Percentiles rank a stretch among this genome's conserved stretches.
Conservation (phyloP, 2,888 invertebrate species). For the Cephus nigrinus region DNA sequence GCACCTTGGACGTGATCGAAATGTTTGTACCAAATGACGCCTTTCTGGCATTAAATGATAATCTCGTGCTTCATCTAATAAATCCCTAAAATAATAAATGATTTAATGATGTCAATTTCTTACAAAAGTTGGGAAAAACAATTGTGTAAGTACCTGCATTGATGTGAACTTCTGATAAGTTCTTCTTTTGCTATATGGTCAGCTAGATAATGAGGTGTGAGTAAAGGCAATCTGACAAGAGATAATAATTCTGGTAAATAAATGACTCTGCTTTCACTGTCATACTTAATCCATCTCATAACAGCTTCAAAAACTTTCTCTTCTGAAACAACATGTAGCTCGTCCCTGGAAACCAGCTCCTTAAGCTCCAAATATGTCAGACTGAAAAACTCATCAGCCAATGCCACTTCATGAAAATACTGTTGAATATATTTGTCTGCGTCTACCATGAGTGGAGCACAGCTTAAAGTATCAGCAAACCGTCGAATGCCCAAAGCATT, state of each 20-base stretch:
- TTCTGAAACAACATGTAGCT: conserved; percentile 80
- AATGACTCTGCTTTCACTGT: conserved; percentile 70
- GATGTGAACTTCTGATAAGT: conserved; percentile 79
- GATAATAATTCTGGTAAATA: conserved; percentile 78
- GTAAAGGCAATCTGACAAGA: conserved; percentile 81
- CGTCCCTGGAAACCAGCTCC: conserved; percentile 79
- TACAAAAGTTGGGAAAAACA: not conserved
- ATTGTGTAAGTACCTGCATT: conserved; percentile 72
- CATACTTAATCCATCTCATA: conserved; percentile 82
- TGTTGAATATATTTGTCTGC: conserved; percentile 84
- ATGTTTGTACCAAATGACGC: conserved; percentile 79
- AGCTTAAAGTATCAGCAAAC: conserved; percentile 84
- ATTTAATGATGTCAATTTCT: conserved; percentile 1
- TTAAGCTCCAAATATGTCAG: conserved; percentile 73
- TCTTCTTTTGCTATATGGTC: conserved; percentile 85
- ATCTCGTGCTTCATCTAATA: conserved; percentile 88
- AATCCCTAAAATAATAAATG: conserved; percentile 69
- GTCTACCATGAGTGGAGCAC: conserved; percentile 76
- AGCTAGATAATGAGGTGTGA: conserved; percentile 84
- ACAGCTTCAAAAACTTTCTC: conserved; percentile 88
- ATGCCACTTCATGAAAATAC: conserved; percentile 81
- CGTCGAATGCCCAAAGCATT: conserved; percentile 84
- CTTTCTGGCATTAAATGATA: conserved; percentile 90
- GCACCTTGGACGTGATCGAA: conserved; percentile 80
- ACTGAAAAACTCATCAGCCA: conserved; percentile 80